phyloP scores from a whole-genome alignment of 1,140 invertebrate species.

The Drosophila azteca region DNA sequence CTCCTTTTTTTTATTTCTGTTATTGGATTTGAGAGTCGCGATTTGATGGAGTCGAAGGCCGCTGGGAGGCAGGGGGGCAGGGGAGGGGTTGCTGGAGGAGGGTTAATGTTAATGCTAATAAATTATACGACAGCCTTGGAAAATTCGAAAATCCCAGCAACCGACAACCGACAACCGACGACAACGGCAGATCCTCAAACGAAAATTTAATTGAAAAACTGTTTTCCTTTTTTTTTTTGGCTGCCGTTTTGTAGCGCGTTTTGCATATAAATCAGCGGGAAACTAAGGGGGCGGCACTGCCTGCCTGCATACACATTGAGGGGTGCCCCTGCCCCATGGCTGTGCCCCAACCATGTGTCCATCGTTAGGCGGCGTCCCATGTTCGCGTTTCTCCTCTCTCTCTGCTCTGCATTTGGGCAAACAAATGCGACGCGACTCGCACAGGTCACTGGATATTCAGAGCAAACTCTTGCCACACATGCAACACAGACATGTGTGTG shows the following conservation, averaged over 20 bases:
- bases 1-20: conserved; percentile 49
- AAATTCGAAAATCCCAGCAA: conserved; percentile 67
- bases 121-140: conserved; percentile 76
- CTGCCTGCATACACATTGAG: neutral
- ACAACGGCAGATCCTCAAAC: conserved; percentile 74
- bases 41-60: conserved; percentile 52
- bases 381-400: conserved; percentile 41
- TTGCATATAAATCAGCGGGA: conserved; percentile 76
- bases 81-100: conserved; percentile 1
- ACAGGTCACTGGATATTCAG: conserved; percentile 76
- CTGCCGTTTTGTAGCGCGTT: conserved; percentile 61
- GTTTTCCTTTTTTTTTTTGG: conserved; percentile 57
- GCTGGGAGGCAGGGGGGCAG: conserved; percentile 14
- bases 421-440: conserved; percentile 76
- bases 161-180: conserved; percentile 31
- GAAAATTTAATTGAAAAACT: conserved; percentile 79
- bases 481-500: conserved; percentile 6
- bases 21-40: conserved; percentile 67
- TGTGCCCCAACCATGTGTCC: conserved; percentile 40
- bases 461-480: conserved; percentile 20
- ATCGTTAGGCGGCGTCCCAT: conserved; percentile 54
- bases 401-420: conserved; percentile 66
- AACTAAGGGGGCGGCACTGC: conserved; percentile 12
- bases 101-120: conserved; percentile 81
- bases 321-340: conserved; percentile 3